phyloP scores from a whole-genome alignment of 2,888 invertebrate genomes.

The Zhuqinia jingwanae region DNA sequence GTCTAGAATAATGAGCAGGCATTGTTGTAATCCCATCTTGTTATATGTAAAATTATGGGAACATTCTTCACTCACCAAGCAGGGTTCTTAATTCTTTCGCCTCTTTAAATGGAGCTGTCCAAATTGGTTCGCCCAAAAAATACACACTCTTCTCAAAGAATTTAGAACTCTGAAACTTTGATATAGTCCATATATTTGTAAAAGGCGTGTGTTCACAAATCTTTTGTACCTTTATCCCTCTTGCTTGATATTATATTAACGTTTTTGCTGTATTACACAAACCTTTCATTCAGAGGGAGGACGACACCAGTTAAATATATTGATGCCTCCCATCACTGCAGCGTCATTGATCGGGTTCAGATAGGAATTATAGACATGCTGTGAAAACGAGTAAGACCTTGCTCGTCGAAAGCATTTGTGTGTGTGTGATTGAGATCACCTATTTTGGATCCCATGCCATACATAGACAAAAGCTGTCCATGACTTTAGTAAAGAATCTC shows the following conservation, averaged over 20 bases:
- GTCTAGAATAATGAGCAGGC: conserved; percentile 34
- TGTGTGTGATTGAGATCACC: neutral
- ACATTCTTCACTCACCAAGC: conserved; percentile 1
- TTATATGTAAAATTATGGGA: conserved; percentile 35
- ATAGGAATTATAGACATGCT: conserved; percentile 37
- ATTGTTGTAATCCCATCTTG: conserved; percentile 25
- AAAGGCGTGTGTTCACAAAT: neutral
- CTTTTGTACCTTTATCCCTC: conserved; percentile 7
- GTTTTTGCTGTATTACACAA: too few relatives aligned
- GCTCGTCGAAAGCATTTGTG: neutral
- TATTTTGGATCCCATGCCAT: neutral
- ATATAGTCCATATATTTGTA: neutral
- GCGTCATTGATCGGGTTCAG: conserved; percentile 33
- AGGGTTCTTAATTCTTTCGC: too few relatives aligned
- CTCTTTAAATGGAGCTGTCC: too few relatives aligned
- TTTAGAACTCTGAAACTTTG: too few relatives aligned
- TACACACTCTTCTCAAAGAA: too few relatives aligned
- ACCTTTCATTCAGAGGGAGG: neutral
- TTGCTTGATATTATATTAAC: neutral
- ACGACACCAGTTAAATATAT: conserved; percentile 14
- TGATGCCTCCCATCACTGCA: neutral
- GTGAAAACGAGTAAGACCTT: neutral
- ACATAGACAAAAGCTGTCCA: neutral
- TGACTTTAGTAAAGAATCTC: neutral
- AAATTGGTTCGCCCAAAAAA: too few relatives aligned